A percentile compares a stretch with the other conserved stretches of the same genome.
phyloP scores from a whole-genome alignment of 2,113 vertebrate genomes.

The Cyphomyrus discorhynchus region DNA sequence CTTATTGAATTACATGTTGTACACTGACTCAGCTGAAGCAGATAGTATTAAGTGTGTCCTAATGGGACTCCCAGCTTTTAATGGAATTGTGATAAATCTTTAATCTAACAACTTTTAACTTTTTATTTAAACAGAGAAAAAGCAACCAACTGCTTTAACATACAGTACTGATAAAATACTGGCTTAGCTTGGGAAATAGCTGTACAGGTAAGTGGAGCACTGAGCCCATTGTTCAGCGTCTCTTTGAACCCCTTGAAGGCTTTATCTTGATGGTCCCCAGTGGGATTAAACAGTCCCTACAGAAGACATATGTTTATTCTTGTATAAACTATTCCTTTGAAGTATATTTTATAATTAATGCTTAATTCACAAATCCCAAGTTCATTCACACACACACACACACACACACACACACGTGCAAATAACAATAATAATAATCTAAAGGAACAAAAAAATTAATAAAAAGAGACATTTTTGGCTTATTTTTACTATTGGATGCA shows the following conservation, averaged over 20 bases:
- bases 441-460: not conserved
- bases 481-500: not conserved
- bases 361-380: not conserved
- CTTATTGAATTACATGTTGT: conserved; percentile 4
- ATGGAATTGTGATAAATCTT: conserved; percentile 8
- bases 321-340: not conserved
- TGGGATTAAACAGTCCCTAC: not conserved
- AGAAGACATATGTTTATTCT: not conserved
- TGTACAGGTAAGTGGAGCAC: not conserved
- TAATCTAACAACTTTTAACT: conserved; percentile 1
- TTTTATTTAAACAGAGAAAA: conserved; percentile 3
- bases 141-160: not conserved
- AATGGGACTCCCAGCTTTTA: not conserved
- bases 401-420: not conserved
- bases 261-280: not conserved
- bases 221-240: not conserved
- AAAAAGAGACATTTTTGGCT: not conserved
- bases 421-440: not conserved
- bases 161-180: not conserved
- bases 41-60: not conserved
- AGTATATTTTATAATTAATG: not conserved
- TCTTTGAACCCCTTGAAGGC: not conserved
- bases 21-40: not conserved
- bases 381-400: not conserved
- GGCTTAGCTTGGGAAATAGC: conserved; percentile 10